These are phyloP conservation scores for Pedionomus torquatus DNA, from an alignment of 2,113 vertebrate genomes.

Conservation along the genomic window DNA sequence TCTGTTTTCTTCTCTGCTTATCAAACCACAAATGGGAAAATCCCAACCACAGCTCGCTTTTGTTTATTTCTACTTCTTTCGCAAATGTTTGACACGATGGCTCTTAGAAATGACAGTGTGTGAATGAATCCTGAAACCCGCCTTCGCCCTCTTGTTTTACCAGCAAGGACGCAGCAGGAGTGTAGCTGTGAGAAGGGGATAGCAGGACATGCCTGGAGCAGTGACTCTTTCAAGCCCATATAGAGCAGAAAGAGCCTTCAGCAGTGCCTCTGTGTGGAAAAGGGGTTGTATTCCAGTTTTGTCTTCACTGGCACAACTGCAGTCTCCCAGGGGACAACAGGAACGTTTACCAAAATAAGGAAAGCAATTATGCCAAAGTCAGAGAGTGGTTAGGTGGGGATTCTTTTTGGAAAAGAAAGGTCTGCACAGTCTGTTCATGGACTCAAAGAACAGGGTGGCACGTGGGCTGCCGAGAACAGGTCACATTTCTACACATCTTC, in stretches of 20 bases:
- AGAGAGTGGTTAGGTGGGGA: not conserved
- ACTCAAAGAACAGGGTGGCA: not conserved
- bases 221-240: not conserved
- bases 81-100: not conserved
- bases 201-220: not conserved
- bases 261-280: not conserved
- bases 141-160: not conserved
- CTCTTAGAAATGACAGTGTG: not conserved
- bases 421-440: not conserved
- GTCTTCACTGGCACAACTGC: not conserved
- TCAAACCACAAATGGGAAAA: slow-evolving; percentile 46
- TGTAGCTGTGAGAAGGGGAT: not conserved
- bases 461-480: not conserved
- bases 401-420: not conserved
- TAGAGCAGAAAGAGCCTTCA: not conserved
- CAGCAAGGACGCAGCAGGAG: not conserved
- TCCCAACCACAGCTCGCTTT: not conserved
- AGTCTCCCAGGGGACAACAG: not conserved
- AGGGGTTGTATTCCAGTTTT: not conserved
- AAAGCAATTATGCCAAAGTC: not conserved
- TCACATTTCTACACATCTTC: not conserved
- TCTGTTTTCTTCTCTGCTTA: slow-evolving; percentile 12
- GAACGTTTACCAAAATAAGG: slow-evolving; percentile 40
- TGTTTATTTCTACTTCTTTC: slow-evolving; percentile 13
- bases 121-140: not conserved